These are phyloP conservation scores for Apostichopus japonicus DNA, from an alignment of 35 echinoderm and acorn worm genomes.

Conservation along the genomic window DNA sequence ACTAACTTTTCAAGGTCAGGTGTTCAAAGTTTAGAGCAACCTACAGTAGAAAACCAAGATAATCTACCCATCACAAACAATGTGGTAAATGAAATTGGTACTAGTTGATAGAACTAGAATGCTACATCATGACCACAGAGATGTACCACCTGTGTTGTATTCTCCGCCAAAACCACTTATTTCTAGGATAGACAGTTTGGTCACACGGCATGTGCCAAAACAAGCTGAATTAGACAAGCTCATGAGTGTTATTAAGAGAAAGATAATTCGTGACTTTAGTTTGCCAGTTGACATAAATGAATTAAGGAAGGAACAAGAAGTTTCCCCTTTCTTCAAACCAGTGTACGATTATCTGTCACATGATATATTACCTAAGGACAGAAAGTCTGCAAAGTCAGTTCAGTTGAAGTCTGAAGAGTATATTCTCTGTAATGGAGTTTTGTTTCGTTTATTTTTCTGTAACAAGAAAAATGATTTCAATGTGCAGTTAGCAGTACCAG, in stretches of 20 bases:
- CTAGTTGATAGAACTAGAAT: constrained; percentile 43
- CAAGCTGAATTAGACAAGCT: constrained; percentile 58
- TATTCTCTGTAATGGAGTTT: constrained; percentile 62
- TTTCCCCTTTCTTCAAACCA: constrained; percentile 58
- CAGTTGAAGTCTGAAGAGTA: constrained; percentile 57
- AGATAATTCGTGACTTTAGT: constrained; percentile 65
- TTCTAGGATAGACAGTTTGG: constrained; percentile 41
- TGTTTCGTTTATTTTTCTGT: constrained; percentile 50
- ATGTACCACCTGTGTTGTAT: constrained; percentile 41
- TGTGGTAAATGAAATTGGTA: not conserved
- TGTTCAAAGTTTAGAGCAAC: not conserved
- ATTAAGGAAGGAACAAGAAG: constrained; percentile 40
- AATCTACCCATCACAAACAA: not conserved
- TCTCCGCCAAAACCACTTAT: constrained; percentile 54
- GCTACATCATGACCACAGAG: not conserved
- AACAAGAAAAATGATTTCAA: constrained; percentile 29
- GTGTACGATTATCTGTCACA: constrained; percentile 69
- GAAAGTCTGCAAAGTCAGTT: constrained; percentile 57
- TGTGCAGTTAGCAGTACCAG: constrained; percentile 41
- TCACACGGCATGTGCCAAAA: constrained; percentile 55
- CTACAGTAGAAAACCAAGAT: not conserved
- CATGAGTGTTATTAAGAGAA: constrained; percentile 42
- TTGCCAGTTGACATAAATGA: constrained; percentile 56
- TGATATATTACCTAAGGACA: constrained; percentile 57
- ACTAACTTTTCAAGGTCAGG: not conserved